These are phyloP conservation scores for Ophion ellenae DNA, from an alignment of 2,888 invertebrate genomes.

Conservation along the genomic window DNA sequence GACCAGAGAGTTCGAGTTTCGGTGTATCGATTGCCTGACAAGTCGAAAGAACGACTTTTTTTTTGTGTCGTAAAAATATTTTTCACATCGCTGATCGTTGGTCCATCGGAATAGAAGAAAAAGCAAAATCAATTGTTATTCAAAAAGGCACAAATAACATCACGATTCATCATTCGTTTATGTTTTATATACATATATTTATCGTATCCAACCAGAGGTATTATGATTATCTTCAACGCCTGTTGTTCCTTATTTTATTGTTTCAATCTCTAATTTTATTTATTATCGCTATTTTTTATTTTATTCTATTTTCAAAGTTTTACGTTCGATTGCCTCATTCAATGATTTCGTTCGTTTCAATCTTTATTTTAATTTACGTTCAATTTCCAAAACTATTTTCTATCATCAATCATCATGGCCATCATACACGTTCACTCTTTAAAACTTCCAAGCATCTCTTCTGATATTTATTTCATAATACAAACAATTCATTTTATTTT, in stretches of 20 bases:
- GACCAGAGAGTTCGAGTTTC: slow-evolving; percentile 56
- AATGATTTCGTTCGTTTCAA: slow-evolving; percentile 69
- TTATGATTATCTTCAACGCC: slow-evolving; percentile 63
- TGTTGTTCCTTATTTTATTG: slow-evolving; percentile 37
- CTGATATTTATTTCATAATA: slow-evolving; percentile 59
- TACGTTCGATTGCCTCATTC: slow-evolving; percentile 70
- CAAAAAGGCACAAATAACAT: slow-evolving; percentile 54
- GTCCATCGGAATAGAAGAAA: background rate
- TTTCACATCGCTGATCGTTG: slow-evolving; percentile 32
- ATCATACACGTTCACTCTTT: slow-evolving; percentile 67
- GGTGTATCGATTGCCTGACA: slow-evolving; percentile 56
- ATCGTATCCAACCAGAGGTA: slow-evolving; percentile 66
- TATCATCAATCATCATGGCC: slow-evolving; percentile 73
- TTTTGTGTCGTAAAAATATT: slow-evolving; percentile 18
- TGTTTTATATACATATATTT: slow-evolving; percentile 37
- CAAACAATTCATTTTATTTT: slow-evolving; percentile 52
- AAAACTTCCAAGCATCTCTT: slow-evolving; percentile 64
- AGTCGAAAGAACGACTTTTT: slow-evolving; percentile 64
- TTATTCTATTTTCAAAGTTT: slow-evolving; percentile 43
- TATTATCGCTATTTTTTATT: slow-evolving; percentile 27
- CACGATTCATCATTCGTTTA: slow-evolving; percentile 63
- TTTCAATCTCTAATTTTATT: slow-evolving; percentile 39
- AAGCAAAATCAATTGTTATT: slow-evolving; percentile 22
- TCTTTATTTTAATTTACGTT: slow-evolving; percentile 71
- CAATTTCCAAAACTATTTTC: slow-evolving; percentile 76